These are phyloP conservation scores for Podabrus alpinus DNA, from an alignment of 2,888 invertebrate species.

Conservation along the genomic window DNA sequence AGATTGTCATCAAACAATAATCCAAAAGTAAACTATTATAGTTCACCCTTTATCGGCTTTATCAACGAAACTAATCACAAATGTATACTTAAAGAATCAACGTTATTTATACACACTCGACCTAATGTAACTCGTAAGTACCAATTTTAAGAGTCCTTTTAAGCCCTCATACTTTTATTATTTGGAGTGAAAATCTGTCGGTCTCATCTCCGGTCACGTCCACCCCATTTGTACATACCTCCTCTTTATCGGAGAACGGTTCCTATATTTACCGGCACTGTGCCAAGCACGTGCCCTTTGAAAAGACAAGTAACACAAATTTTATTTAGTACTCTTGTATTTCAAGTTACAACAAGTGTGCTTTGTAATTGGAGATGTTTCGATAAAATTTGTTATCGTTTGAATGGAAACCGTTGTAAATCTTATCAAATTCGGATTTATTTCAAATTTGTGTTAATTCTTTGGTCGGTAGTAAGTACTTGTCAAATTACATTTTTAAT, in stretches of 20 bases:
- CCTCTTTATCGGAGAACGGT: not conserved
- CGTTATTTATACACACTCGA: conserved; percentile 3
- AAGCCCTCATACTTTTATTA: conserved; percentile 13
- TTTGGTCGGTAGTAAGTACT: not conserved
- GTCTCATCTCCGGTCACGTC: conserved; percentile 32
- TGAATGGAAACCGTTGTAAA: not conserved
- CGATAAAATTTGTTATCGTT: not conserved
- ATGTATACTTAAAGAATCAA: conserved; percentile 12
- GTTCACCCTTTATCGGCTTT: not conserved
- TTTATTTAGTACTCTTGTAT: not conserved
- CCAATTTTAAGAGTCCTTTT: not conserved
- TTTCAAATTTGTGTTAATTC: too few relatives aligned
- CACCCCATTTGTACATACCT: conserved; percentile 26
- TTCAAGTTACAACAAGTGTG: not conserved
- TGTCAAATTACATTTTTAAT: not conserved
- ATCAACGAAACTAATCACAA: not conserved
- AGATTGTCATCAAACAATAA: conserved; percentile 4
- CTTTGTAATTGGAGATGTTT: not conserved
- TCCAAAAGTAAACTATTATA: conserved; percentile 12
- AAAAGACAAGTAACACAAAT: not conserved
- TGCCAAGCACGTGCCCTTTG: not conserved
- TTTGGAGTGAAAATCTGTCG: conserved; percentile 33
- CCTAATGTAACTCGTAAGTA: conserved; percentile 1
- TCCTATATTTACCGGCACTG: not conserved
- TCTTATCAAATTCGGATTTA: not conserved